Conservation (phyloP, 1,140 invertebrate species). For the Nylanderia fulva region DNA sequence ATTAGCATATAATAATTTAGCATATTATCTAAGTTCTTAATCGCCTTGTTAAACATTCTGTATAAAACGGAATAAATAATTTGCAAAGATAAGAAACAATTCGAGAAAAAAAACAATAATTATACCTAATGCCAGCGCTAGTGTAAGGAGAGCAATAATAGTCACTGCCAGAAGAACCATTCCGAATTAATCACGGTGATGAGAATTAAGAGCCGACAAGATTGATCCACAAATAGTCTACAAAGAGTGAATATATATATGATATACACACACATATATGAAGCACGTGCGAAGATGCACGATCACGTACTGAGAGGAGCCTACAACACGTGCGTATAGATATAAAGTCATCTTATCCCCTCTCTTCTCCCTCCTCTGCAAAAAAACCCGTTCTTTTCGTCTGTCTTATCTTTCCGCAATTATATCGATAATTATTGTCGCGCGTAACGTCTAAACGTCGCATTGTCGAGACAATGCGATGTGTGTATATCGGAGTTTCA, state of each 20-base stretch:
- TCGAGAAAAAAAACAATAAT: neutral
- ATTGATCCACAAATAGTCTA: slow-evolving; percentile 19
- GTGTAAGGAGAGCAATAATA: slow-evolving; percentile 7
- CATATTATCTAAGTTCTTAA: too few species aligned
- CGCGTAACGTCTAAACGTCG: too few species aligned
- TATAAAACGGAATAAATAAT: neutral
- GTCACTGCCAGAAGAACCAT: slow-evolving; percentile 12
- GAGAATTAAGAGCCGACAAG: slow-evolving; percentile 16
- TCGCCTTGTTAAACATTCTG: neutral
- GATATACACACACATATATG: too few species aligned
- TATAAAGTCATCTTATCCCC: slow-evolving; percentile 66
- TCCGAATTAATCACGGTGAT: slow-evolving; percentile 46
- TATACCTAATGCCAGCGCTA: slow-evolving; percentile 29
- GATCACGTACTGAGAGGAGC: slow-evolving; percentile 42
- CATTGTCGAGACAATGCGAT: too few species aligned
- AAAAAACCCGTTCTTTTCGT: slow-evolving; percentile 34
- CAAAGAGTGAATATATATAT: slow-evolving; percentile 14
- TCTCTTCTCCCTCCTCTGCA: slow-evolving; percentile 5
- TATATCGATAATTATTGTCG: neutral
- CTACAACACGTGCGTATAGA: slow-evolving; percentile 44
- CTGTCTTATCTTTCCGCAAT: slow-evolving; percentile 1
- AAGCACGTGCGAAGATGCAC: slow-evolving; percentile 17
- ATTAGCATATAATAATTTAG: too few species aligned
- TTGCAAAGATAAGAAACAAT: too few species aligned
- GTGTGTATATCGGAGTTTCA: too few species aligned